A percentile compares a stretch with the other conserved stretches of the same genome.
These are phyloP conservation scores for Neoascia interrupta DNA, from an alignment of 2,888 invertebrate genomes.

Conservation along the genomic window DNA sequence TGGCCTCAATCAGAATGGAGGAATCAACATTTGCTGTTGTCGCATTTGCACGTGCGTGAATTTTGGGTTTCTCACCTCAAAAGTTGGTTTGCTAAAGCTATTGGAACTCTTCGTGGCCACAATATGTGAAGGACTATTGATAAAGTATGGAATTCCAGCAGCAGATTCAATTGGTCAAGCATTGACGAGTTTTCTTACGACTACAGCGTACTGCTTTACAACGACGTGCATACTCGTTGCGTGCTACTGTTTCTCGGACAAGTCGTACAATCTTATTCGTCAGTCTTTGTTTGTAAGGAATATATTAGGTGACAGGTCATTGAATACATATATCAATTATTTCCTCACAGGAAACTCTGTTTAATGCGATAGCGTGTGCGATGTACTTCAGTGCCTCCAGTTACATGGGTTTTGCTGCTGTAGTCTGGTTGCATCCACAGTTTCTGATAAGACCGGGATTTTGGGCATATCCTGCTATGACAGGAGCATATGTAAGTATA, in stretches of 20 bases:
- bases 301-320: too few species aligned
- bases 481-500: constrained; percentile 89
- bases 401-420: constrained; percentile 89
- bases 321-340: too few species aligned
- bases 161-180: constrained; percentile 88
- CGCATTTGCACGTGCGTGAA: constrained; percentile 90
- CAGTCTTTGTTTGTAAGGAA: constrained; percentile 92
- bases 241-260: constrained; percentile 89
- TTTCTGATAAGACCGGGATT: constrained; percentile 87
- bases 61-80: constrained; percentile 86
- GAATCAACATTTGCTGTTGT: constrained; percentile 87
- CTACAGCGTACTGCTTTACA: constrained; percentile 89
- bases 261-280: constrained; percentile 87
- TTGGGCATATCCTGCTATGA: constrained; percentile 93
- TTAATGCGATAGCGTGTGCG: constrained; percentile 88
- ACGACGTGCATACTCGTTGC: constrained; percentile 87
- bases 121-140: constrained; percentile 89
- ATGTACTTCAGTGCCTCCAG: constrained; percentile 89
- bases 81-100: constrained; percentile 87
- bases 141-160: constrained; percentile 88
- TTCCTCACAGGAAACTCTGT: constrained; percentile 90
- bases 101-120: constrained; percentile 88
- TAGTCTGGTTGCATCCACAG: constrained; percentile 87
- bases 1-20: constrained; percentile 78
- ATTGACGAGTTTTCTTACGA: constrained; percentile 89